Percentiles rank a stretch among this genome's conserved stretches.
These are phyloP conservation scores for Mormyrops attenuatus DNA, from an alignment of 2,797 vertebrate genomes.

Conservation along the genomic window DNA sequence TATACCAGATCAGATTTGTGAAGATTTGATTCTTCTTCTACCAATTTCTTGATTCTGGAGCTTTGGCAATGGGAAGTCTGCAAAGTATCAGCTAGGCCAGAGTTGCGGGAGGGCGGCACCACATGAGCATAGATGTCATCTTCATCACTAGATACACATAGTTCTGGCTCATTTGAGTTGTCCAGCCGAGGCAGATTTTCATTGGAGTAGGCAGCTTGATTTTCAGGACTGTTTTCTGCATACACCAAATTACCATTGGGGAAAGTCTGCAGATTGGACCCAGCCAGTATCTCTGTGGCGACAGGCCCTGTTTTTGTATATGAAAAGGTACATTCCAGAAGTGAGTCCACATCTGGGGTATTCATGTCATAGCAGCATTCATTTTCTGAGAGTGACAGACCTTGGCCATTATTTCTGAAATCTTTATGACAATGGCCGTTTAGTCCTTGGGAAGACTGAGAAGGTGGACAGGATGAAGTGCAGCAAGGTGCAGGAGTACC, in stretches of 20 bases:
- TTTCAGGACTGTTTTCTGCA: constrained; percentile 25
- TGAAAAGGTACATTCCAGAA: constrained; percentile 66
- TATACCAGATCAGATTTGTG: constrained; percentile 76
- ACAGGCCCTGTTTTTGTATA: constrained; percentile 61
- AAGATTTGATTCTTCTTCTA: constrained; percentile 51
- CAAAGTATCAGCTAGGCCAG: constrained; percentile 53
- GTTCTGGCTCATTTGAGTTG: constrained; percentile 40
- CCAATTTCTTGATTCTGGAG: constrained; percentile 35
- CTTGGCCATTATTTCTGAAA: neutral
- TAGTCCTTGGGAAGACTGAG: neutral
- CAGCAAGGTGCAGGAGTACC: no score
- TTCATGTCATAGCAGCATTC: constrained; percentile 5
- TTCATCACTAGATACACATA: constrained; percentile 76
- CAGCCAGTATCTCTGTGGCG: constrained; percentile 23
- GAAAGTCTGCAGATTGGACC: constrained; percentile 35
- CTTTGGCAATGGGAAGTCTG: constrained; percentile 25
- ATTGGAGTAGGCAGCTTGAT: constrained; percentile 4
- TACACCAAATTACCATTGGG: neutral
- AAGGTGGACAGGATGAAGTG: neutral
- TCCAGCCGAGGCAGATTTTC: constrained; percentile 42
- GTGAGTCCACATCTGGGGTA: constrained; percentile 61
- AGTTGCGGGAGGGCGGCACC: constrained; percentile 57
- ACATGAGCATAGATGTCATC: constrained; percentile 84
- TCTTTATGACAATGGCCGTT: neutral
- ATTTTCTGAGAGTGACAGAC: neutral